A percentile compares a stretch with the other conserved stretches of the same genome.
Evolutionary conservation across 2,113 vertebrate species (phyloP).

Genomic region (Arizona elegans): DNA sequence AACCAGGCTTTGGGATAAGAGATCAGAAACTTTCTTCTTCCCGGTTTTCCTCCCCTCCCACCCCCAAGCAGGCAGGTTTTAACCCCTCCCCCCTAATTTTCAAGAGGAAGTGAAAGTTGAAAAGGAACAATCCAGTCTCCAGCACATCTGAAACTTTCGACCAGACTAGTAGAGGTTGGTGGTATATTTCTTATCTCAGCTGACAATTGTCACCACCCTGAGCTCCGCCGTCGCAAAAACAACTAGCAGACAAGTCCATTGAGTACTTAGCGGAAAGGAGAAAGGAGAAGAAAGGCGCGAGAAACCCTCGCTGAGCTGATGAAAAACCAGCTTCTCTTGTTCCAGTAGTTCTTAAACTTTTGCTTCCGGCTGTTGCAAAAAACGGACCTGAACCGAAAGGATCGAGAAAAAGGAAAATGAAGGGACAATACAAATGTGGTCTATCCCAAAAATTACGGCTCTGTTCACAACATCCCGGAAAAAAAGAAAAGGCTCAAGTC

Average conservation of each 20-base stretch:
- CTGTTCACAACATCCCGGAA: neutral
- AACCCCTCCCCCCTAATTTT: too few species aligned
- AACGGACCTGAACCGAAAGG: neutral
- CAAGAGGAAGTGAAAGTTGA: neutral
- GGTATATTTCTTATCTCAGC: neutral
- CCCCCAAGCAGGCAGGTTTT: too few species aligned
- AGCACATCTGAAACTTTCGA: rapidly evolving
- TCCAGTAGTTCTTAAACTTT: neutral
- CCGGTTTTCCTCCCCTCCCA: neutral
- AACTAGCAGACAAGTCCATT: neutral
- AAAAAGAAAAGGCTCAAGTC: neutral
- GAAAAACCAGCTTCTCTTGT: neutral
- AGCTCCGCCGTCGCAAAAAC: neutral
- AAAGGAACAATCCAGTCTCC: neutral
- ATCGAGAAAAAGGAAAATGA: neutral
- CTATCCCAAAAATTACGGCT: neutral
- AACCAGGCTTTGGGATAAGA: neutral
- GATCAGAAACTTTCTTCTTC: neutral
- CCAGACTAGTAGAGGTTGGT: neutral
- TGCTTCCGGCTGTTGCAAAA: neutral
- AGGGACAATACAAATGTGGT: neutral
- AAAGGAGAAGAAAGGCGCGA: too few species aligned
- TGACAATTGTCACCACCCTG: neutral
- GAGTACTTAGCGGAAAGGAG: neutral
- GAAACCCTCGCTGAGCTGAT: neutral